Base-by-base conservation (phyloP, 2,797 vertebrate genomes). In the Gadopsis bispinosus region DNA sequence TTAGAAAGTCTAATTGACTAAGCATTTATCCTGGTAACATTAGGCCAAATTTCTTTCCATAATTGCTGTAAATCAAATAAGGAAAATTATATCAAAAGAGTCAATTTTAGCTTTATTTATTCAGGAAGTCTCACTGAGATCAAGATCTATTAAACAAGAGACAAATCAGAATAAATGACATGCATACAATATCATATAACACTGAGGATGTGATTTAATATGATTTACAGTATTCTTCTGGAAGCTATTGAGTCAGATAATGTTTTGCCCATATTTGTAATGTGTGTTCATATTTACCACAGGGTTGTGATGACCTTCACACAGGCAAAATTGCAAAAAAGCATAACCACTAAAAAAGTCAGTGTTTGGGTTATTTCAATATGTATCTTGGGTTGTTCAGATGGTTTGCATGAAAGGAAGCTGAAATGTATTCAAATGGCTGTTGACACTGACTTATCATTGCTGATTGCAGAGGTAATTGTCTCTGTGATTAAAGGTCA, bases 401-500 rank as follows among this genome's bases (percentile, higher is more conserved):
- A 58, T 72, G 20, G 37, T 26, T 66, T 29, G 0, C 13, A 16
- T 41, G 26, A 22, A 19, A 65, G n/a, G 12, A 67, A 72, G 63
- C 3, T 37, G 37, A 66, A 54, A 60, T 59, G 56, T 22, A 47
- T 33, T 47, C 37, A 60, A 58, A 75, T 68, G 53, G 63, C 56
- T 78, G 66, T 37, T 76, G 64, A 77, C 63, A 60, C 33, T 55
- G 69, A 80, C 77, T 80, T 48, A 72, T 77, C 1, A n/a, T 50
- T 39, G 61, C 55, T 81, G 68, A 84, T 76, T 87, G 79, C 56
- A 50, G 35, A 80, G 56, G 50, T 68, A 85, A 86, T 78, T 78
- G 58, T 85, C 47, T 80, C 65, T 67, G 48, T 85, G 87, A 84
- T 86, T 83, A 84, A 87, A 88, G 84, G 82, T 82, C 82, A 86